Evolutionary conservation across 2,888 invertebrate species (phyloP), one percentile per base, ranked within the genome.

Genomic region (Tinea semifulvella): DNA sequence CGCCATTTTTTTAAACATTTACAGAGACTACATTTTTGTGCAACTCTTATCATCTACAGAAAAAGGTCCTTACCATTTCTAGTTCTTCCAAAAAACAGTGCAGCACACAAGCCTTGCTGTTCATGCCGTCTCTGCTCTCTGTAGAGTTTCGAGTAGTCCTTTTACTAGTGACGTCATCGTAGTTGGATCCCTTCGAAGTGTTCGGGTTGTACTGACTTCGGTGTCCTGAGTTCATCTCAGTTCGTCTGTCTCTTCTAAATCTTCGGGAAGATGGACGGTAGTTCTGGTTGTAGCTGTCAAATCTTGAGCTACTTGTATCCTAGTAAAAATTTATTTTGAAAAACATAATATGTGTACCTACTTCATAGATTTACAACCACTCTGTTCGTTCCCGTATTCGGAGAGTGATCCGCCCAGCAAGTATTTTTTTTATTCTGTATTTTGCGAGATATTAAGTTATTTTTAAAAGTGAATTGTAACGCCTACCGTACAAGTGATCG

Each of bases 61-160:
- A n/a, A n/a, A n/a, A n/a, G n/a, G n/a, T n/a, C n/a, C 66, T 64
- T 68, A 89, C 90, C 86, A 88, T 83, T 56, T 87, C 85, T 49
- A 90, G 61, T 60, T 87, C 84, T 47, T 86, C 84, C 58, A 90
- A 83, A 56, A 91, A 86, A 57, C 91, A 91, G 49, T 90, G 88
- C 16, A 87, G 63, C 1, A 86, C 77, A 54, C 90, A 90, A 47
- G 73, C 68, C 47, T 69, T 75, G 3, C 57, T 61, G 3, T 63
- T 58, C 7, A 48, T 50, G 8, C 26, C 19, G 8, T 63, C 63
- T 39, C 56, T 63, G 43, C 52, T 69, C 2, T 62, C 61, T 42
- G 54, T 63, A 1, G 57, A 59, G 44, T 65, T 69, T 42, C 53
- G 68, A 1, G 65, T 63, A 1, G 65, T 63, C 0, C 65, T 63